phyloP scores from a whole-genome alignment of 1,140 invertebrate genomes.

The Branchinecta lindahli region DNA sequence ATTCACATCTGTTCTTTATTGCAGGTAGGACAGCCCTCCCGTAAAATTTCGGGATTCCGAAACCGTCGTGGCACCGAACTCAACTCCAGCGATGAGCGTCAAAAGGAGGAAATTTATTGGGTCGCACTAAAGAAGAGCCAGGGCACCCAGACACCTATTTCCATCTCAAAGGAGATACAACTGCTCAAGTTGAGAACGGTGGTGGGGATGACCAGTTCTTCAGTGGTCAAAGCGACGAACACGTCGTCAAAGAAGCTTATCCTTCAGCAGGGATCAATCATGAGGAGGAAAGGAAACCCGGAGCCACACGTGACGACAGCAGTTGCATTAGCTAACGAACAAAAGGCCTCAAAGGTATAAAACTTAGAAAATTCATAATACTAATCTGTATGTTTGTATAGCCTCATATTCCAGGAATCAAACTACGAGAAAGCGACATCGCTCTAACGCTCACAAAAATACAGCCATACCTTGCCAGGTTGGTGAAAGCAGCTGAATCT shows the following conservation, averaged over 20 bases:
- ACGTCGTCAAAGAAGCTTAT: constrained; percentile 11
- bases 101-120: constrained; percentile 24
- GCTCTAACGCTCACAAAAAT: too few relatives aligned
- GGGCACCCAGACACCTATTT: constrained; percentile 49
- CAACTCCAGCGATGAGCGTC: constrained; percentile 25
- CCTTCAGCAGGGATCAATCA: not conserved
- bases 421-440: too few relatives aligned
- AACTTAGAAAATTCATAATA: too few relatives aligned
- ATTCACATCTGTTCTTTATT: constrained; percentile 21
- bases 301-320: constrained; percentile 44
- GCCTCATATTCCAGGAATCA: too few relatives aligned
- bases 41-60: not conserved
- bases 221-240: not conserved
- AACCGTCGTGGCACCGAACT: constrained; percentile 15
- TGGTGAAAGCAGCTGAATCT: too few relatives aligned
- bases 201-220: not conserved
- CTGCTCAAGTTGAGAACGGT: constrained; percentile 42
- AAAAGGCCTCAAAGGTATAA: constrained; percentile 56
- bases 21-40: constrained; percentile 26
- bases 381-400: too few relatives aligned
- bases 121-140: constrained; percentile 36
- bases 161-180: constrained; percentile 46
- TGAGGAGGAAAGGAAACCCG: constrained; percentile 10
- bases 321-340: constrained; percentile 61
- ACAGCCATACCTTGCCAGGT: too few relatives aligned